These are phyloP conservation scores for Xiphias gladius DNA, from an alignment of 2,113 vertebrate species.

Conservation along the genomic window DNA sequence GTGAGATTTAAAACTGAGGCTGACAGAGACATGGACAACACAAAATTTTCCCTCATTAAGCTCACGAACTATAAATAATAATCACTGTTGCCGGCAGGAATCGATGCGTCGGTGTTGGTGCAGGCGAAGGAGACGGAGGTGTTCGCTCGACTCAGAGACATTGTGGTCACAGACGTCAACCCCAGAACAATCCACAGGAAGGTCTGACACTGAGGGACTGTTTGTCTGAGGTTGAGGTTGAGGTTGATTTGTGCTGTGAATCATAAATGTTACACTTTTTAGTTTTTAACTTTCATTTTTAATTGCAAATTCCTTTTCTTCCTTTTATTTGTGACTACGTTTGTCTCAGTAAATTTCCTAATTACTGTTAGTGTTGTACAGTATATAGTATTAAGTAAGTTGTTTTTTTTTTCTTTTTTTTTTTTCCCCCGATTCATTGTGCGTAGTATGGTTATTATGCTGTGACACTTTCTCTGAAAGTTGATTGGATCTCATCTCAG, in stretches of 20 bases:
- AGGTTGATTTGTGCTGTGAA: too few relatives aligned
- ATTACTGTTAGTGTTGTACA: not conserved
- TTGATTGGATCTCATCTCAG: slow-evolving; percentile 71
- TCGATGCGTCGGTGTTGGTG: slow-evolving; percentile 90
- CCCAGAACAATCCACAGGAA: slow-evolving; percentile 91
- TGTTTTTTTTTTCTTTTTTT: too few relatives aligned
- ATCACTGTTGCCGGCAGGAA: slow-evolving; percentile 80
- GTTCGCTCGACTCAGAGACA: slow-evolving; percentile 91
- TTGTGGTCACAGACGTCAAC: slow-evolving; percentile 92
- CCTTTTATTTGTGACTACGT: not conserved
- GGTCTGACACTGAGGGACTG: slow-evolving; percentile 69
- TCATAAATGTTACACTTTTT: too few relatives aligned
- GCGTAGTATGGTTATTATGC: too few relatives aligned
- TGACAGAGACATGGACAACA: too few relatives aligned
- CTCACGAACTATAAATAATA: not conserved
- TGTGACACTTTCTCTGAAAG: not conserved
- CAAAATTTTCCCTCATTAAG: not conserved
- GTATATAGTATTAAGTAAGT: too few relatives aligned
- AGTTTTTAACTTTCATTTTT: too few relatives aligned
- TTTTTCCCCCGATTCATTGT: too few relatives aligned
- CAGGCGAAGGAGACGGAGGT: slow-evolving; percentile 87
- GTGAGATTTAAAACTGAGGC: not conserved
- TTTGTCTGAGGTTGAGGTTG: too few relatives aligned
- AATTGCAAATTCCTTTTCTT: too few relatives aligned
- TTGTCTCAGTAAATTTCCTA: not conserved